Conservation (phyloP, 1,140 invertebrate genomes). For the Drosophila eugracilis region DNA sequence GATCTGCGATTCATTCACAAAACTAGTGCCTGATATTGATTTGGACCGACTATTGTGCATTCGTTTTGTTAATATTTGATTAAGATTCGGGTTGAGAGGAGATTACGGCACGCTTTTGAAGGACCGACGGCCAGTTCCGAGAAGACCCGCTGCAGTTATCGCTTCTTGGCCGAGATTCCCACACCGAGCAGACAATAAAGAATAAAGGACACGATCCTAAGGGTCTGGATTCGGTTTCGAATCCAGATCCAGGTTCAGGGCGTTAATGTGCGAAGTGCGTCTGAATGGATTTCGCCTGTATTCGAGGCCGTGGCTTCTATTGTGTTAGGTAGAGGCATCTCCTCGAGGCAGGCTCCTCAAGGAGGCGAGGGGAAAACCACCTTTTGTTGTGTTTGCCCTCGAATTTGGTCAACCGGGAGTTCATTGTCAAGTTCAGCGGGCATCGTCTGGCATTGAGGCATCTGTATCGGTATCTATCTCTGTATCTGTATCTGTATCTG, state of each 20-base stretch:
- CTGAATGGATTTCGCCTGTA: conserved; percentile 72
- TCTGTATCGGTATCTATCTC: conserved; percentile 14
- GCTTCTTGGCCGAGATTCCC: conserved; percentile 41
- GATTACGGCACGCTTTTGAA: conserved; percentile 68
- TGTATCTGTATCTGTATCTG: conserved; percentile 19
- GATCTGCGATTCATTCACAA: conserved; percentile 43
- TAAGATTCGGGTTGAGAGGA: too few relatives aligned
- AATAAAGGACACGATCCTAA: conserved; percentile 49
- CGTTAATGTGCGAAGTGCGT: conserved; percentile 82
- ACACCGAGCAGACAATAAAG: conserved; percentile 43
- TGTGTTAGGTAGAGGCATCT: conserved; percentile 41
- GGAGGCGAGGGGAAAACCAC: conserved; percentile 41
- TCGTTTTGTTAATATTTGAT: conserved; percentile 13
- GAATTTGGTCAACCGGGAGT: conserved; percentile 52
- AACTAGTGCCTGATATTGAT: conserved; percentile 59
- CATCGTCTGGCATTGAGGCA: conserved; percentile 39
- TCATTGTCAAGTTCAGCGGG: conserved; percentile 58
- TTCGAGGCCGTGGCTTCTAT: conserved; percentile 29
- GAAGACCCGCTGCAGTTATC: conserved; percentile 48
- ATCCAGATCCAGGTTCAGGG: conserved; percentile 33
- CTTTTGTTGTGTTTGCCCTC: conserved; percentile 48
- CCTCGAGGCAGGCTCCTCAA: conserved; percentile 17
- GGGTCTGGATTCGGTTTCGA: neutral
- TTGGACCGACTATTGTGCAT: conserved; percentile 39
- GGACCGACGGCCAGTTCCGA: conserved; percentile 66